Base-by-base conservation (phyloP, 2,888 invertebrate genomes). In the Spialia ferax region DNA sequence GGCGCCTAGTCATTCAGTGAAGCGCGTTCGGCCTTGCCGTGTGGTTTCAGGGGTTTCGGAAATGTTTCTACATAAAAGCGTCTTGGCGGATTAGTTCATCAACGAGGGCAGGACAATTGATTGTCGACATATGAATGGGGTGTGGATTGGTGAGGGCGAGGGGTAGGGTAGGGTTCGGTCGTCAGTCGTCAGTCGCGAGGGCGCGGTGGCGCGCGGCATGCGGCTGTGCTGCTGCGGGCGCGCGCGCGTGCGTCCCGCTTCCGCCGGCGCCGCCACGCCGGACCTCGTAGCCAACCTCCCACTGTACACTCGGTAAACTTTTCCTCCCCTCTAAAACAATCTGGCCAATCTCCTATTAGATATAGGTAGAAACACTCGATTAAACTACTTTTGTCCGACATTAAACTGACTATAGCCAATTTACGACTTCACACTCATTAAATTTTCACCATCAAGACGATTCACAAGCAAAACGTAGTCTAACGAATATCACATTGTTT, bases 231-330 rank as follows among this genome's bases (percentile, higher is more conserved):
- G 88, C 77, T 87, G 89, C 77, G 87, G 87, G 79, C 84, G 86
- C 73, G 80, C 82, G 75, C 79, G 75, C 52, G 80, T 78, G 71
- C 76, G 75, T 69, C 77, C 81, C 73, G 75, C 82, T 61, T 80
- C 81, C 76, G 71, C 80, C 71, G 71, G 80, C 71, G 71, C 80
- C 71, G 71, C 80, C 71, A 71, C 80, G 70, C 89, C 85, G 78
- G 91, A 91, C 85, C 86, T 91, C 79, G 92, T 91, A 75, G 90
- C 88, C 74, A 89, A 89, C 82, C 83, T 91, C 70, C 91, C 92
- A 70, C 75, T 82, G 65, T 88, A 85, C 81, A 84, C 90, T 77
- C 87, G 92, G 92, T 91, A 92, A 84, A 74, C 75, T 57, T 68
- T 67, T 55, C 50, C 26, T 13, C 18, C 22, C 18, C 11, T 5